phyloP scores from a whole-genome alignment of 64 coral and sea anemone genomes.

The Trachythela sp. region DNA sequence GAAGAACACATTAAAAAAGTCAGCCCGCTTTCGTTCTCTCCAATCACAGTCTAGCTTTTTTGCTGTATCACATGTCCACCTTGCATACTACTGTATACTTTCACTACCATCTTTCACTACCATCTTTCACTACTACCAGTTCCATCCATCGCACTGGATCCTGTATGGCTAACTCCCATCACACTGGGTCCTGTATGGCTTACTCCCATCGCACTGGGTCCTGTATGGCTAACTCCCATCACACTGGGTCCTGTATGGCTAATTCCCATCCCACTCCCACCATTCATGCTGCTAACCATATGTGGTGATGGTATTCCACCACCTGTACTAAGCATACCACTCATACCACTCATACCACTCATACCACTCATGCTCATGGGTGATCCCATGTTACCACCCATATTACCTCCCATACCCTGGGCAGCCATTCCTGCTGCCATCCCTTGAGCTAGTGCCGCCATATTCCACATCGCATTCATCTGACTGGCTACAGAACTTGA shows the following conservation, averaged over 20 bases:
- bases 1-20: too few relatives aligned
- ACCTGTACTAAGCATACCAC: background rate
- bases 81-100: background rate
- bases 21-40: too few relatives aligned
- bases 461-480: slow-evolving; percentile 51
- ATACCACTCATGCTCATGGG: background rate
- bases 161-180: background rate
- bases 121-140: too few relatives aligned
- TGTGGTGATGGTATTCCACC: background rate
- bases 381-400: slow-evolving; percentile 19
- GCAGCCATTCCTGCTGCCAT: slow-evolving; percentile 41
- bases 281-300: background rate
- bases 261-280: background rate
- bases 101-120: too few relatives aligned
- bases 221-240: background rate
- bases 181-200: background rate
- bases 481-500: background rate
- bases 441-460: slow-evolving; percentile 28
- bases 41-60: background rate
- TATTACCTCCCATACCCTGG: slow-evolving; percentile 52
- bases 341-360: background rate
- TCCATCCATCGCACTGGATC: background rate
- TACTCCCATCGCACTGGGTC: background rate
- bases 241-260: background rate
- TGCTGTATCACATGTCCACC: background rate